Conservation (phyloP, 2,888 invertebrate genomes). For the Lacanobia wlatinum region DNA sequence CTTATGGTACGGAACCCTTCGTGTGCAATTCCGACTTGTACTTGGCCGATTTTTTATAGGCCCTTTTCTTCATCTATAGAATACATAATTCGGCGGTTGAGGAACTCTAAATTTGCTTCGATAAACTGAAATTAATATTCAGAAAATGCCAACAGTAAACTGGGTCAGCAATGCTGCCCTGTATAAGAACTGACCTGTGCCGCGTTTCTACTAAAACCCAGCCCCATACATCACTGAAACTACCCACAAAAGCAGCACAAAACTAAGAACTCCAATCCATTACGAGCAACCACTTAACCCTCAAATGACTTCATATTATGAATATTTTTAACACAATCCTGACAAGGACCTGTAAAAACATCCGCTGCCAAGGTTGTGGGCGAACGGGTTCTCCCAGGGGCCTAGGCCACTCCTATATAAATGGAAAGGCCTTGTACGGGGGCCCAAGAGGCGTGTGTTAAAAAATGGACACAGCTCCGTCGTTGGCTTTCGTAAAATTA, state of each 20-base stretch:
- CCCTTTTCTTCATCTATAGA: background rate
- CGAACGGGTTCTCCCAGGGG: constrained; percentile 58
- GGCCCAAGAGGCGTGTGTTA: constrained; percentile 53
- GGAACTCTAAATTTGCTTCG: background rate
- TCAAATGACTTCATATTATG: constrained; percentile 46
- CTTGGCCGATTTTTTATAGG: no score
- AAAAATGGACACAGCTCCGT: constrained; percentile 63
- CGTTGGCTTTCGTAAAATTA: constrained; percentile 53
- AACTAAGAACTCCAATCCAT: constrained; percentile 52
- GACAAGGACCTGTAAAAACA: constrained; percentile 49
- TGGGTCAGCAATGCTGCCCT: background rate
- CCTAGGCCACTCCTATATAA: constrained; percentile 60
- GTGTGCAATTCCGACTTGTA: no score
- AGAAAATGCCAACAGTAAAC: background rate
- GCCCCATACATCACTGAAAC: constrained; percentile 8
- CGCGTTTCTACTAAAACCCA: background rate
- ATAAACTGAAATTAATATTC: background rate
- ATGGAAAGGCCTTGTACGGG: constrained; percentile 68
- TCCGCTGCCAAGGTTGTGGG: constrained; percentile 52
- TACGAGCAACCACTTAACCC: constrained; percentile 34
- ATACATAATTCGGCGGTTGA: background rate
- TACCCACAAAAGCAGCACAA: constrained; percentile 14
- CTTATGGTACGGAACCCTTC: no score
- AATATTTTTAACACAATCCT: constrained; percentile 59
- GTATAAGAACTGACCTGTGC: background rate